Evolutionary conservation across 1,140 invertebrate species (phyloP).

Genomic region (Bradysia coprophila): DNA sequence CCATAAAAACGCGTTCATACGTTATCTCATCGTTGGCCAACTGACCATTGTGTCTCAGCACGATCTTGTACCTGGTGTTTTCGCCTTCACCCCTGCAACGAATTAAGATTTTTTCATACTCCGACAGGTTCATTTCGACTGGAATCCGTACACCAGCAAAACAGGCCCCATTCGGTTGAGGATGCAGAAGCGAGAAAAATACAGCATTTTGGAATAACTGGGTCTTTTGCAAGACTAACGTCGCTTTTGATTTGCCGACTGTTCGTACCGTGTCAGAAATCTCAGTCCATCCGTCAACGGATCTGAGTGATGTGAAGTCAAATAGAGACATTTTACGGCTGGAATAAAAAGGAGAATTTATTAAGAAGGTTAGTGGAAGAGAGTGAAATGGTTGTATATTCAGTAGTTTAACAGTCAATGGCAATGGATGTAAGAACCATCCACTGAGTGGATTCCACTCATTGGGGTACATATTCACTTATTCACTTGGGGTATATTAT

Average conservation of each 20-base stretch:
- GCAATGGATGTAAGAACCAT: too few species aligned
- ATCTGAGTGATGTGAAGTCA: not conserved
- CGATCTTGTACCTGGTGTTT: slow-evolving; percentile 36
- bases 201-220: slow-evolving; percentile 37
- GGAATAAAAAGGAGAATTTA: too few species aligned
- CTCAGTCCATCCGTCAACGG: slow-evolving; percentile 30
- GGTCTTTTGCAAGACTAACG: slow-evolving; percentile 35
- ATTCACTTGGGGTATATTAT: too few species aligned
- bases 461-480: too few species aligned
- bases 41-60: slow-evolving; percentile 35
- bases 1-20: slow-evolving; percentile 46
- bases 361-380: too few species aligned
- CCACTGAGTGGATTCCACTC: too few species aligned
- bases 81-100: not conserved
- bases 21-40: slow-evolving; percentile 32
- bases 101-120: not conserved
- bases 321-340: not conserved
- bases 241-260: slow-evolving; percentile 45
- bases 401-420: too few species aligned
- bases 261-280: slow-evolving; percentile 41
- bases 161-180: slow-evolving; percentile 47
- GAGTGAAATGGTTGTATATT: too few species aligned
- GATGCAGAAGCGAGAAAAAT: slow-evolving; percentile 46
- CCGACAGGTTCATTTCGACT: not conserved
- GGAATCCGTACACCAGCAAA: not conserved